phyloP scores from a whole-genome alignment of 2,888 invertebrate species.

The Fragum sueziense region DNA sequence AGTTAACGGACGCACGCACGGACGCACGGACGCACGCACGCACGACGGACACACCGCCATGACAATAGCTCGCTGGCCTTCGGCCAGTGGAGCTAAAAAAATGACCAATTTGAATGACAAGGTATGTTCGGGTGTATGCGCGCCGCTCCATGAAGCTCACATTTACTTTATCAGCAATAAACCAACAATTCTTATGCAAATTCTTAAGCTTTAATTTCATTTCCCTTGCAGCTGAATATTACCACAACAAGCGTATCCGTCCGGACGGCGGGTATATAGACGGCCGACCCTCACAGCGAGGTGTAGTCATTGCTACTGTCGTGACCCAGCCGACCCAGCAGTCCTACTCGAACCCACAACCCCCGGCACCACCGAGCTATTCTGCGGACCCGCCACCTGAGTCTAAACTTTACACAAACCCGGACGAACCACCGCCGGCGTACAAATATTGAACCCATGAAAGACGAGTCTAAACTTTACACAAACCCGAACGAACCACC shows the following conservation, averaged over 20 bases:
- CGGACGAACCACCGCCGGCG: not conserved
- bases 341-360: not conserved
- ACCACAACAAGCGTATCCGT: not conserved
- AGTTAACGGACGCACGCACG: too few relatives aligned
- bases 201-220: too few relatives aligned
- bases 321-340: not conserved
- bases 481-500: not conserved
- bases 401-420: not conserved
- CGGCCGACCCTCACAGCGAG: not conserved
- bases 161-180: too few relatives aligned
- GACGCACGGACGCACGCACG: too few relatives aligned
- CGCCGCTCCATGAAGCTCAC: too few relatives aligned
- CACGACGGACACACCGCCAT: too few relatives aligned
- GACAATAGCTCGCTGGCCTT: too few relatives aligned
- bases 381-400: not conserved
- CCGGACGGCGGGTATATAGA: not conserved
- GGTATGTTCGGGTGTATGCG: too few relatives aligned
- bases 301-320: not conserved
- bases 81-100: too few relatives aligned
- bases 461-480: not conserved
- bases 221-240: conserved; percentile 12
- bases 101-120: not conserved
- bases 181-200: too few relatives aligned
- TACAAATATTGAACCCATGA: not conserved
- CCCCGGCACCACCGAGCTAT: not conserved